These are phyloP conservation scores for Chaetodon trifasciatus DNA, from an alignment of 2,797 vertebrate genomes.

Conservation along the genomic window DNA sequence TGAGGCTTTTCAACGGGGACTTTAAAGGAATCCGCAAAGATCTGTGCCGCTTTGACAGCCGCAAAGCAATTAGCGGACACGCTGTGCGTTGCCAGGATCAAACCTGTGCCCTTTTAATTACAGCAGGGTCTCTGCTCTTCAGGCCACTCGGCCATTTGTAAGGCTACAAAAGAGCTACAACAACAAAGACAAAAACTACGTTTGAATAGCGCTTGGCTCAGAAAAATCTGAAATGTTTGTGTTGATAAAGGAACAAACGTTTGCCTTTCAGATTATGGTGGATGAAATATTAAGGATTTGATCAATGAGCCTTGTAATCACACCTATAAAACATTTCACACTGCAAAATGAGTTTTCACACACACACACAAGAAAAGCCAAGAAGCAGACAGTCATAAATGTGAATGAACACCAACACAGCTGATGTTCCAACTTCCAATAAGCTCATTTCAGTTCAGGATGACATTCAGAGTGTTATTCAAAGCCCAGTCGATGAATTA, in stretches of 20 bases:
- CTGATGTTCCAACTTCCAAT: conserved; percentile 43
- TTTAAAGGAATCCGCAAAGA: neutral
- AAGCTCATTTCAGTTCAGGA: conserved; percentile 22
- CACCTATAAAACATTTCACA: conserved; percentile 60
- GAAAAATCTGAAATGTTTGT: conserved; percentile 31
- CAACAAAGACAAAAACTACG: conserved; percentile 5
- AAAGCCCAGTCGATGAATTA: conserved; percentile 34
- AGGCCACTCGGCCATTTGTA: conserved; percentile 1
- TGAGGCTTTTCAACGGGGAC: neutral
- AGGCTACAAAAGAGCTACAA: neutral
- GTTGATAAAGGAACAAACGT: conserved; percentile 41
- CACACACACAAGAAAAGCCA: conserved; percentile 20
- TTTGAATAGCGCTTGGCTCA: conserved; percentile 13
- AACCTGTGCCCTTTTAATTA: conserved; percentile 30
- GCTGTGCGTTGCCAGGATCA: conserved; percentile 6
- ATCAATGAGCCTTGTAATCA: conserved; percentile 67
- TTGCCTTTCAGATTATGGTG: conserved; percentile 37
- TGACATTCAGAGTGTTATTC: conserved; percentile 38
- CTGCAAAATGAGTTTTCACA: conserved; percentile 57
- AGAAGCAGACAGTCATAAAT: conserved; percentile 54
- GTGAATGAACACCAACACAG: conserved; percentile 47
- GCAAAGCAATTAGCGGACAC: neutral
- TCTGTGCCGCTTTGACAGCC: conserved; percentile 15
- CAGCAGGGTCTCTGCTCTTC: conserved; percentile 7
- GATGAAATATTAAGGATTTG: conserved; percentile 57